A percentile compares a stretch with the other conserved stretches of the same genome.
Evolutionary conservation across 2,888 invertebrate genomes (phyloP).

Genomic region (Eledona agricola): DNA sequence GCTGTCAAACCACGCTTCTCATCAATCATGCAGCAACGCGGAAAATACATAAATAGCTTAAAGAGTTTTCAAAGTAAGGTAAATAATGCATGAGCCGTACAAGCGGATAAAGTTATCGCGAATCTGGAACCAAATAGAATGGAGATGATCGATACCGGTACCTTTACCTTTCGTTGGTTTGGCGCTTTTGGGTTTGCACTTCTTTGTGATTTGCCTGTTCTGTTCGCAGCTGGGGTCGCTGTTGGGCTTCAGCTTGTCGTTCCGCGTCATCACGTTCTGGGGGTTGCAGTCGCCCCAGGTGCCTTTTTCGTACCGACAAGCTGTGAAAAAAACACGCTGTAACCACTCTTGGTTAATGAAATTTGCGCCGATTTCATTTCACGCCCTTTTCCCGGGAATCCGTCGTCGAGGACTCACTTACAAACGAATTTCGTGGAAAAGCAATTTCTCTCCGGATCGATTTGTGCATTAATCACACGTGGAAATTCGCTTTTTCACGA

Average conservation of each 20-base stretch:
- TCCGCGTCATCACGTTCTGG: slow-evolving; percentile 83
- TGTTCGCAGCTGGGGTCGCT: slow-evolving; percentile 86
- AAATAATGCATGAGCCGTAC: slow-evolving; percentile 30
- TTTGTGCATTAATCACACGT: no score
- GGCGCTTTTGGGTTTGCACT: slow-evolving; percentile 80
- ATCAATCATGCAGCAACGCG: slow-evolving; percentile 32
- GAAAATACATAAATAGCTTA: slow-evolving; percentile 33
- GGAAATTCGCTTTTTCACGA: no score
- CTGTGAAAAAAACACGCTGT: slow-evolving; percentile 68
- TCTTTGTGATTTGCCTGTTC: slow-evolving; percentile 84
- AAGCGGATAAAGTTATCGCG: slow-evolving; percentile 20
- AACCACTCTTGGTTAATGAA: no score
- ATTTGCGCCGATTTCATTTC: no score
- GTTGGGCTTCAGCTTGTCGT: slow-evolving; percentile 82
- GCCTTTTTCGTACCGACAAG: slow-evolving; percentile 90
- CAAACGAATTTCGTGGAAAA: no score
- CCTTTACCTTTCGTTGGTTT: slow-evolving; percentile 71
- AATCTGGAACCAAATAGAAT: slow-evolving; percentile 30
- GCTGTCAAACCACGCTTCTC: slow-evolving; percentile 2
- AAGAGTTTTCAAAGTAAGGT: slow-evolving; percentile 27
- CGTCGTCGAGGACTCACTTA: no score
- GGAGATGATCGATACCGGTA: slow-evolving; percentile 45
- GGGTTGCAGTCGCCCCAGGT: slow-evolving; percentile 85
- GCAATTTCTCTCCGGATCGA: no score
- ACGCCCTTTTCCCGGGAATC: no score